Base-by-base conservation (phyloP, 2,113 vertebrate genomes). In the Ammospiza caudacuta region DNA sequence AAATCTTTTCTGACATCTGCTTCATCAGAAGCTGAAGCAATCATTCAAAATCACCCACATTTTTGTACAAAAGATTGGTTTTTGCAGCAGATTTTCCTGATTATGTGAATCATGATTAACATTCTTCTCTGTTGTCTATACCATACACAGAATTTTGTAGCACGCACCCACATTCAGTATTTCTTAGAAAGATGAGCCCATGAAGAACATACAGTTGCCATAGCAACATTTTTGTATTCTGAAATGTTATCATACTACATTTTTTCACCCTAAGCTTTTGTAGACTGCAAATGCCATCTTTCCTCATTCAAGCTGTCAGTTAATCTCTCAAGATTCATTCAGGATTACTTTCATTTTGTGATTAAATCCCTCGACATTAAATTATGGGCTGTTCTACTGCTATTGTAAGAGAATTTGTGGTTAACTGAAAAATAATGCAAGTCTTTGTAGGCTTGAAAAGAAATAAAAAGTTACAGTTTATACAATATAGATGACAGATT, bases 161-260 rank as follows among this genome's bases (percentile, higher is more conserved):
- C 77, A 49, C 1, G 29, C 28, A 94, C 68, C 52, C 41, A 78
- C 47, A 25, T 76, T 74, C 9, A 70, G 27, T 15, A 55, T 87
- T 95, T 96, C 89, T 93, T 86, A 92, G 87, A 97, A 93, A 94
- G 76, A 90, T 47, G 23, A 87, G 39, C 25, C 46, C 43, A 9
- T 39, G 20, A 51, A 92, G 44, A 87, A n/a, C 25, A 70, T 8
- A 72, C 11, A 4, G 96, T 97, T 96, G 74, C 90, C 75, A 95
- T 94, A 80, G 95, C n/a, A 93, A 96, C 78, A 27, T 21, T 83
- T 93, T 94, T 93, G 76, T 83, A 73, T 61, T 90, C 86, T 81
- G 54, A 88, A 91, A 90, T 61, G 81, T 15, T 90, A 89, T 89
- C 83, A 61, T 88, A 64, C 33, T 83, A 54, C 33, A 6, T 82